These are phyloP conservation scores for Actenoides lindsayi DNA, from an alignment of 2,113 vertebrate species.

Conservation along the genomic window DNA sequence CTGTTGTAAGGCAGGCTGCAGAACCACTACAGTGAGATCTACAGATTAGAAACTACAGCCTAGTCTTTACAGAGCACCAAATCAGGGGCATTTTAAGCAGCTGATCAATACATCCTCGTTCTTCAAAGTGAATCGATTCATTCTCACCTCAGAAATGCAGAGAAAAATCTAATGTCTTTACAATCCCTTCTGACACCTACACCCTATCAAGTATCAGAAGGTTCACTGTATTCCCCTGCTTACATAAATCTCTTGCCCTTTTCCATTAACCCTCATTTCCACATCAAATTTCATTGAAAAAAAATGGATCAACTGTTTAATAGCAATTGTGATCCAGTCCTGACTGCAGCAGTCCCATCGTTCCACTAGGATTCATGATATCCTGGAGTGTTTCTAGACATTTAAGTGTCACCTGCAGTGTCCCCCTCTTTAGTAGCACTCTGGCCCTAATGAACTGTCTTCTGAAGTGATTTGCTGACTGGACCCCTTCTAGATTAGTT, in stretches of 20 bases:
- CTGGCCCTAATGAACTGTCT: neutral
- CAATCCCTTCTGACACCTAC: neutral
- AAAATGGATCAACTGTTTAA: neutral
- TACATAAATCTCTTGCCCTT: neutral
- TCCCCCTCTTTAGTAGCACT: neutral
- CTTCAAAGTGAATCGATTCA: neutral
- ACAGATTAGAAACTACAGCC: neutral
- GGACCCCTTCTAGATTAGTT: neutral
- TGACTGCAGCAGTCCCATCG: neutral
- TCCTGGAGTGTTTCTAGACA: neutral
- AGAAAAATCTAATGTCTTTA: neutral
- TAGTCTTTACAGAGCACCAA: neutral
- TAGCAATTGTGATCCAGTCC: no score
- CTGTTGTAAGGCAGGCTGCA: neutral
- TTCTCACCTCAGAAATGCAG: neutral
- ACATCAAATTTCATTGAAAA: neutral
- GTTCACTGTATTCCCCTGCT: neutral
- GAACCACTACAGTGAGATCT: neutral
- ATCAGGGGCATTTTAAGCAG: neutral
- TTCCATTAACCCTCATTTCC: neutral
- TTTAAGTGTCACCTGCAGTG: neutral
- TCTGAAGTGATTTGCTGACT: neutral
- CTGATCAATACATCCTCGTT: neutral
- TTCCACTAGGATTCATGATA: neutral
- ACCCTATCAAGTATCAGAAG: neutral